Evolutionary conservation across 35 echinoderm and acorn worm species (phyloP).

Genomic region (Ophioderma brevispina): DNA sequence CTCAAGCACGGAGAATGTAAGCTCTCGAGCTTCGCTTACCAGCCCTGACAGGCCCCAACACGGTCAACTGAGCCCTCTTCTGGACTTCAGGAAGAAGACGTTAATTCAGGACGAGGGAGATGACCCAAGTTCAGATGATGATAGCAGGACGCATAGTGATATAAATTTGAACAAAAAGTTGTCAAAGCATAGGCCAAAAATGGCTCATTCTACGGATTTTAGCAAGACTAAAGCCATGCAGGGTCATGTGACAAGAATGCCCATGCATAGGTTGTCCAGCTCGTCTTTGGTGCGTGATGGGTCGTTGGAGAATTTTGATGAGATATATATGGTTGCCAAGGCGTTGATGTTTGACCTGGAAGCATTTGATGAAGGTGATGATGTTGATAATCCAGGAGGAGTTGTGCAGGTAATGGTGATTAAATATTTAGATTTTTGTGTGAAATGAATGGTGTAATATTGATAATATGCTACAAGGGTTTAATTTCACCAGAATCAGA

Average conservation of each 20-base stretch:
- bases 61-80: not conserved
- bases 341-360: conserved; percentile 56
- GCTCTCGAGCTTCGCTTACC: not conserved
- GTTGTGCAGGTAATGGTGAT: conserved; percentile 2
- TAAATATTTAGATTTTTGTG: no score
- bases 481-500: no score
- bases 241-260: not conserved
- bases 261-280: not conserved
- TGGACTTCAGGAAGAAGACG: conserved; percentile 36
- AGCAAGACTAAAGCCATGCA: not conserved
- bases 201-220: not conserved
- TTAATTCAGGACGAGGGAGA: not conserved
- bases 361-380: not conserved
- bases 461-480: no score
- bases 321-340: conserved; percentile 55
- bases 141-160: not conserved
- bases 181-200: no score
- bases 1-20: conserved; percentile 2
- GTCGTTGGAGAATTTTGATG: conserved; percentile 20
- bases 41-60: not conserved
- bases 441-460: no score
- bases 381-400: conserved; percentile 21
- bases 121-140: conserved; percentile 20
- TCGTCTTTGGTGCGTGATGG: conserved; percentile 19
- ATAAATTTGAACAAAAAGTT: no score